Evolutionary conservation across 2,113 vertebrate genomes (phyloP).

Genomic region (Gymnarchus niloticus): DNA sequence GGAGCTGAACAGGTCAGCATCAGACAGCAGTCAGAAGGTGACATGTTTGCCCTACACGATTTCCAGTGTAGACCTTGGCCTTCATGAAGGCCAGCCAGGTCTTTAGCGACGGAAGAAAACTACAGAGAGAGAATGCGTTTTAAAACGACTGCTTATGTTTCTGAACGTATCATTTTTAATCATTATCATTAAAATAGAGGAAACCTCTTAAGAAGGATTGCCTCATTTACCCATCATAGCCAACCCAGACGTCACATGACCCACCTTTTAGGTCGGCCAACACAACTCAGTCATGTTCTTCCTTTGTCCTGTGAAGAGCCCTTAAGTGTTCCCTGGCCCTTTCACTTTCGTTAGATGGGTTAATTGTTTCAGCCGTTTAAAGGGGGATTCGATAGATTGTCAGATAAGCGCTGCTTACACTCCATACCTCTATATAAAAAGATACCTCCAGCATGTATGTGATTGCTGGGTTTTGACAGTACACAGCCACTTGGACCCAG

Average conservation of each 20-base stretch:
- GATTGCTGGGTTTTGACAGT: not conserved
- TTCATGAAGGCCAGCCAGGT: not conserved
- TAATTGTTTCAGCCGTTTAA: slow-evolving; percentile 37
- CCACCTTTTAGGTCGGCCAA: not conserved
- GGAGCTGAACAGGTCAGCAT: too few relatives aligned
- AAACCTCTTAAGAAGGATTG: not conserved
- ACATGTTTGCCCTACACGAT: not conserved
- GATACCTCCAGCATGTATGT: not conserved
- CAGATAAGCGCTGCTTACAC: slow-evolving; percentile 29
- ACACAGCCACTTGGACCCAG: not conserved
- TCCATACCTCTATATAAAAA: not conserved
- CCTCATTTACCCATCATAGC: not conserved
- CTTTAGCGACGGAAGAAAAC: not conserved
- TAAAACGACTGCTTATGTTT: not conserved
- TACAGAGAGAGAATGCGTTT: not conserved
- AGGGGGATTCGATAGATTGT: slow-evolving; percentile 33
- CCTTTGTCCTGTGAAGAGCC: not conserved
- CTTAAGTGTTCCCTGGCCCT: not conserved
- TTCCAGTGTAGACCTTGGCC: not conserved
- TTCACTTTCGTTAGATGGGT: not conserved
- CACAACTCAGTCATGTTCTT: not conserved
- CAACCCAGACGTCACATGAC: too few relatives aligned
- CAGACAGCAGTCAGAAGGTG: not conserved
- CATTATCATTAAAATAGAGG: not conserved
- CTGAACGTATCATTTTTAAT: not conserved